Evolutionary conservation across 1,140 invertebrate species (phyloP).

Genomic region (Philaenus spumarius): DNA sequence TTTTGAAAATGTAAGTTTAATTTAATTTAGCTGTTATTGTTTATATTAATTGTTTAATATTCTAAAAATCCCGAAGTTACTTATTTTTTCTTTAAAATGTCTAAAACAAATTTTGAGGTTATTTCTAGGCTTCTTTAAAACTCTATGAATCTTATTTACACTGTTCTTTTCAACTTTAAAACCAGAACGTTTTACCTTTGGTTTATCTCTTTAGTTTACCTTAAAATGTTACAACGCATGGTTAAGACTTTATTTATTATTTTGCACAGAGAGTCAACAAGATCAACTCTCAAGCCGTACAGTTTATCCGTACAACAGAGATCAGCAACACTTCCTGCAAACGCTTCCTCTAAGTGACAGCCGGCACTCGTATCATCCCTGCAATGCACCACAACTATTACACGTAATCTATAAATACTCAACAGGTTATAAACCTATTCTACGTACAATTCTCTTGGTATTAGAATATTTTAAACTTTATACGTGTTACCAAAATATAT

Average conservation of each 20-base stretch:
- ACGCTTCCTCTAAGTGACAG: conserved; percentile 23
- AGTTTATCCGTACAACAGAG: conserved; percentile 34
- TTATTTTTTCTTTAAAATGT: background rate
- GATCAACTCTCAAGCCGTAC: conserved; percentile 50
- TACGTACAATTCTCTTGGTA: no score
- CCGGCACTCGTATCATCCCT: no score
- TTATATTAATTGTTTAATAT: no score
- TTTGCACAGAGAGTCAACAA: conserved; percentile 59
- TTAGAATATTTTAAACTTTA: no score
- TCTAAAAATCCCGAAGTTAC: background rate
- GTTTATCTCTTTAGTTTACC: conserved; percentile 4
- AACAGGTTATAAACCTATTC: no score
- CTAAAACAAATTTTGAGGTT: background rate
- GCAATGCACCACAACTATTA: no score
- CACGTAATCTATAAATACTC: no score
- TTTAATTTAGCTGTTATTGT: no score
- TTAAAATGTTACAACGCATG: conserved; percentile 15
- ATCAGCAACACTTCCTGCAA: conserved; percentile 41
- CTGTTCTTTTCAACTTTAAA: conserved; percentile 1
- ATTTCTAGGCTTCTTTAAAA: no score
- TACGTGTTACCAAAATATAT: no score
- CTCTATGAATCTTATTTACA: background rate
- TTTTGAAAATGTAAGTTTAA: no score
- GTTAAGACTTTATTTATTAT: conserved; percentile 14
- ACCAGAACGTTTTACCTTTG: background rate